Conservation (phyloP, 2,888 invertebrate species). For the Mythimna ferrago region DNA sequence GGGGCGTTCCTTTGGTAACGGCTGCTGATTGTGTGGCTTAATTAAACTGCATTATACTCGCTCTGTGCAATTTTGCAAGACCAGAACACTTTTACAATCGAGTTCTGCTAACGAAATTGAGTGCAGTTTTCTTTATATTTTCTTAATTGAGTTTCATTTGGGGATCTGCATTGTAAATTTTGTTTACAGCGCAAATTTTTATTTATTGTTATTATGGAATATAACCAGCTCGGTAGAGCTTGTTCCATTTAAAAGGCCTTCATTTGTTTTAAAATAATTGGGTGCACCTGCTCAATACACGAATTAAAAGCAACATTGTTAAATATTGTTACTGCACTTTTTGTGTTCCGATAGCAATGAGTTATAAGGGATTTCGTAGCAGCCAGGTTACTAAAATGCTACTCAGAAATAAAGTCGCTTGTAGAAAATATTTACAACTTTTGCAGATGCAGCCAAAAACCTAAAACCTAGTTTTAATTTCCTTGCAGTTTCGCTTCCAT, state of each 20-base stretch:
- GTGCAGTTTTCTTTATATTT: constrained; percentile 56
- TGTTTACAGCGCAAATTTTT: constrained; percentile 34
- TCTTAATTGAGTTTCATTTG: constrained; percentile 52
- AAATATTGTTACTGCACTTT: constrained; percentile 37
- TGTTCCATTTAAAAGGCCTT: constrained; percentile 41
- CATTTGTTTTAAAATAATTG: constrained; percentile 57
- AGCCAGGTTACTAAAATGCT: not conserved
- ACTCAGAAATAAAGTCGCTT: not conserved
- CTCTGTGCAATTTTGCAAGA: constrained; percentile 76
- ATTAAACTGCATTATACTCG: constrained; percentile 87
- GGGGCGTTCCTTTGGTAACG: constrained; percentile 88
- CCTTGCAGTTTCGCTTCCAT: too few species aligned
- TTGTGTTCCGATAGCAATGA: constrained; percentile 25
- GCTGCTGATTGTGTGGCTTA: constrained; percentile 87
- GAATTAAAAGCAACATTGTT: constrained; percentile 39
- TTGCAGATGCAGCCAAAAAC: not conserved
- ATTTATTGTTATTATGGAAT: constrained; percentile 35
- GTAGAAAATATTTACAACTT: not conserved
- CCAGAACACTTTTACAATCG: constrained; percentile 53
- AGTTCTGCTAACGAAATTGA: constrained; percentile 62
- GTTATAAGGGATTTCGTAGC: not conserved
- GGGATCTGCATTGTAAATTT: constrained; percentile 39
- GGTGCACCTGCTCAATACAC: constrained; percentile 47
- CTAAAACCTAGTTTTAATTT: too few species aligned
- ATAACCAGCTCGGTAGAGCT: constrained; percentile 17